phyloP scores from a whole-genome alignment of 1,140 invertebrate genomes.

The Drosophila subpulchrella region DNA sequence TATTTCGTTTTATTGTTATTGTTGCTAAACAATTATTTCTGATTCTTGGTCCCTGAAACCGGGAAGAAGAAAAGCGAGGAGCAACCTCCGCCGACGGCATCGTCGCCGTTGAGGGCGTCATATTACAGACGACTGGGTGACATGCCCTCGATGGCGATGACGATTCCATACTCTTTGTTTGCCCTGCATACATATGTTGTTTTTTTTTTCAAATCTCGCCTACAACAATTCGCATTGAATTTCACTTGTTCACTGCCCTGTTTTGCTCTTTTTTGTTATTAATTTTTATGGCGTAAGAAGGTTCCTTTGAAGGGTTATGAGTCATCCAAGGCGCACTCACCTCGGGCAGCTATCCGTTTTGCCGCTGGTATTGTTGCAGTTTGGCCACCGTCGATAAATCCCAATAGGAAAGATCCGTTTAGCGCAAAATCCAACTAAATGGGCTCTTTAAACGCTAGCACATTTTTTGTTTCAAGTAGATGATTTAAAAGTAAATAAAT shows the following conservation, averaged over 20 bases:
- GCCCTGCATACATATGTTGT: constrained; percentile 39
- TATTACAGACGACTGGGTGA: constrained; percentile 64
- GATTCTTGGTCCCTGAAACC: constrained; percentile 61
- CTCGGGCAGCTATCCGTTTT: constrained; percentile 81
- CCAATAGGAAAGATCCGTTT: constrained; percentile 34
- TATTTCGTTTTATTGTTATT: constrained; percentile 60
- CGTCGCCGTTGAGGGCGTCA: constrained; percentile 48
- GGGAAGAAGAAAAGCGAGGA: constrained; percentile 34
- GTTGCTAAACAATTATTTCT: constrained; percentile 81
- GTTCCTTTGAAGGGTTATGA: constrained; percentile 36
- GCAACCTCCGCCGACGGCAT: constrained; percentile 63
- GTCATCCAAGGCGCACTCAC: constrained; percentile 52
- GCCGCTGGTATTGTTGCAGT: constrained; percentile 68
- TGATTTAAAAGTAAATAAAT: constrained; percentile 41
- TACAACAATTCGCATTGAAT: constrained; percentile 71
- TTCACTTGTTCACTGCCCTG: constrained; percentile 53
- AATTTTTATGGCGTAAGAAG: constrained; percentile 20
- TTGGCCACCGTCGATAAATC: constrained; percentile 68
- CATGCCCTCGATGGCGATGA: constrained; percentile 55
- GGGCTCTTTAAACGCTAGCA: constrained; percentile 39
- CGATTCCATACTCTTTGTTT: constrained; percentile 46
- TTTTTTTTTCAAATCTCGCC: constrained; percentile 65
- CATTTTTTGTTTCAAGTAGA: constrained; percentile 43
- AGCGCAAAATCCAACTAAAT: constrained; percentile 35
- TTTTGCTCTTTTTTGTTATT: constrained; percentile 5